These are phyloP conservation scores for Heliconius hermathena DNA, from an alignment of 1,140 invertebrate genomes.

Conservation along the genomic window DNA sequence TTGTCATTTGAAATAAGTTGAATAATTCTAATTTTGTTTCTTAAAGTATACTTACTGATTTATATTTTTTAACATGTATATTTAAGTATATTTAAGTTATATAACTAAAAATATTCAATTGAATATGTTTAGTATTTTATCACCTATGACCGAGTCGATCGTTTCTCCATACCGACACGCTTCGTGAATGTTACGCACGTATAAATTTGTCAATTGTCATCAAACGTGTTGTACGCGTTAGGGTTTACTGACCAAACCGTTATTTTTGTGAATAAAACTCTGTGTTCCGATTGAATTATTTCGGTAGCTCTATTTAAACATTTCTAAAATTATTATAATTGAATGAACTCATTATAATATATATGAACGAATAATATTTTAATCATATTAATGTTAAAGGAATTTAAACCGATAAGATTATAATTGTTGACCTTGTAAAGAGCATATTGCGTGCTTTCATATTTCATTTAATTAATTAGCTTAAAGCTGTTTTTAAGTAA, in stretches of 20 bases:
- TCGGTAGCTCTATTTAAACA: neutral
- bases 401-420: too few species aligned
- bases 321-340: too few species aligned
- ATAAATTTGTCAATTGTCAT: conserved; percentile 6
- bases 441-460: neutral
- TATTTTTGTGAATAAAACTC: neutral
- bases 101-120: neutral
- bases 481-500: neutral
- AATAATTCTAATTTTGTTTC: too few species aligned
- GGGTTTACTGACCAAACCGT: neutral
- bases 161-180: conserved; percentile 3
- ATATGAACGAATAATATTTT: too few species aligned
- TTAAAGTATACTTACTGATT: too few species aligned
- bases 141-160: neutral
- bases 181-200: conserved; percentile 7
- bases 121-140: neutral
- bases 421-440: too few species aligned
- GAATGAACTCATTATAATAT: too few species aligned
- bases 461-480: neutral
- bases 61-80: too few species aligned
- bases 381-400: too few species aligned
- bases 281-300: neutral
- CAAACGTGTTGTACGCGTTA: neutral
- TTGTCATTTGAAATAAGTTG: too few species aligned
- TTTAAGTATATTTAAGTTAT: too few species aligned